Evolutionary conservation across 2,113 vertebrate genomes (phyloP).

Genomic region (Leuciscus idus): DNA sequence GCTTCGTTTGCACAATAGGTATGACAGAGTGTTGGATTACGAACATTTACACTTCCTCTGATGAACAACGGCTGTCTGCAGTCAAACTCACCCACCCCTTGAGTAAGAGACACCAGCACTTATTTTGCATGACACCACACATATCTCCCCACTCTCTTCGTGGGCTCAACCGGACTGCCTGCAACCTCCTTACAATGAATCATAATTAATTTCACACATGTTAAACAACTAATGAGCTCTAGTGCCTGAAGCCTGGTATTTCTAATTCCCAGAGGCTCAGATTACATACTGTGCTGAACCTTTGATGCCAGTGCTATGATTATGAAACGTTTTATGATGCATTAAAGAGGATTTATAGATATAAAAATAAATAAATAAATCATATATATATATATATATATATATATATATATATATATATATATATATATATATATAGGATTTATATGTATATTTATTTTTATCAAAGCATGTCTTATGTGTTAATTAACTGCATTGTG

Average conservation of each 20-base stretch:
- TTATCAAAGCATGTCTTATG: neutral
- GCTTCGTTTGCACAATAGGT: conserved; percentile 26
- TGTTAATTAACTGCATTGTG: neutral
- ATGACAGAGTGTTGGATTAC: conserved; percentile 43
- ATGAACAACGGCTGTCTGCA: conserved; percentile 13
- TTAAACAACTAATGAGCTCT: conserved; percentile 66
- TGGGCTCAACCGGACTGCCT: conserved; percentile 44
- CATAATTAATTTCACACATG: conserved; percentile 71
- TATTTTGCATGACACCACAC: conserved; percentile 13
- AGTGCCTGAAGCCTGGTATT: conserved; percentile 50
- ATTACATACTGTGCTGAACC: conserved; percentile 1
- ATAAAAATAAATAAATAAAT: too few relatives aligned
- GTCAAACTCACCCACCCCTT: conserved; percentile 16
- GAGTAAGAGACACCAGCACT: neutral
- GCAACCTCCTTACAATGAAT: conserved; percentile 59
- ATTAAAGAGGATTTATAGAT: neutral
- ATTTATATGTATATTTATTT: too few relatives aligned
- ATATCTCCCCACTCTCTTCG: conserved; percentile 42
- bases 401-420: too few relatives aligned
- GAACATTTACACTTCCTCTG: conserved; percentile 14
- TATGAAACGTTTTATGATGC: neutral
- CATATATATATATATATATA: too few relatives aligned
- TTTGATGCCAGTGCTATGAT: neutral
- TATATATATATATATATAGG: too few relatives aligned
- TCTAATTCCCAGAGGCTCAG: conserved; percentile 7